Percentiles rank a stretch among this genome's conserved stretches.
Evolutionary conservation across 2,888 invertebrate species (phyloP).

Genomic region (Muschampia plurimacula): DNA sequence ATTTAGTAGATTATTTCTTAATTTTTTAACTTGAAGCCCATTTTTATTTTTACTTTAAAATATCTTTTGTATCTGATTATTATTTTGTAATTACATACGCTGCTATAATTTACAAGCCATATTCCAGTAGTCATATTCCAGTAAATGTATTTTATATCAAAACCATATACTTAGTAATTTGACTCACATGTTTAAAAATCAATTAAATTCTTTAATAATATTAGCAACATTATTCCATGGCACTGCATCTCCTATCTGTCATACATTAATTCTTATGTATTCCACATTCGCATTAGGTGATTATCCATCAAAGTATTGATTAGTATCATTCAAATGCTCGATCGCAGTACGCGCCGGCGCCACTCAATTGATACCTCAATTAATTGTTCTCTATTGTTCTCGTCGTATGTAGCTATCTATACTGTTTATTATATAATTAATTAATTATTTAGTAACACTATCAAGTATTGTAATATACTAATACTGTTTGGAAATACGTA

Average conservation of each 20-base stretch:
- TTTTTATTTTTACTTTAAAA: too few relatives aligned
- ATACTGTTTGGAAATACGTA: background rate
- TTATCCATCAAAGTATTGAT: slow-evolving; percentile 34
- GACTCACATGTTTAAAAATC: too few relatives aligned
- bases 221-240: background rate
- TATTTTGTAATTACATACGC: too few relatives aligned
- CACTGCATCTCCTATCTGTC: background rate
- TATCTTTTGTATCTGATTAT: too few relatives aligned
- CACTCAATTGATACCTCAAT: slow-evolving; percentile 30
- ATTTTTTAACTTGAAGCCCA: too few relatives aligned
- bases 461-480: background rate
- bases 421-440: slow-evolving; percentile 20
- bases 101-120: too few relatives aligned
- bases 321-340: slow-evolving; percentile 30
- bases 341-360: slow-evolving; percentile 26
- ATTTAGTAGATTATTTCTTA: background rate
- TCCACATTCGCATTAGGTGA: slow-evolving; percentile 17
- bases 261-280: background rate
- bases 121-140: too few relatives aligned
- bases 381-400: slow-evolving; percentile 37
- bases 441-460: slow-evolving; percentile 28
- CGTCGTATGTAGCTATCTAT: slow-evolving; percentile 14
- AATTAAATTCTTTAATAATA: background rate
- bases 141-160: too few relatives aligned
- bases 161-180: too few relatives aligned